Evolutionary conservation across 2,797 vertebrate species (phyloP), one percentile per base, ranked within the genome.

Genomic region (Myripristis jacobus): DNA sequence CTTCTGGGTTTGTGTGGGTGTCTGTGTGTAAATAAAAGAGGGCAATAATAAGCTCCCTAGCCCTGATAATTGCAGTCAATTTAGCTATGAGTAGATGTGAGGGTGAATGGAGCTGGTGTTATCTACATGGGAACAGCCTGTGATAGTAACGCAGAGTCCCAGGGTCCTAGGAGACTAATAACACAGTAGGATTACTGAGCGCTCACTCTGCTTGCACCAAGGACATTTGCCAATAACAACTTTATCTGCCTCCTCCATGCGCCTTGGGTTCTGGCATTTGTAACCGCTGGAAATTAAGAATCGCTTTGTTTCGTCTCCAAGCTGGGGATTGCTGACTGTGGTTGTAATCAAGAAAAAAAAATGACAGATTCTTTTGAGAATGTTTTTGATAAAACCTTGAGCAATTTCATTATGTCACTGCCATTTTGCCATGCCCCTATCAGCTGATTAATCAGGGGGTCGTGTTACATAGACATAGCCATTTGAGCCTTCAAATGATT

Each of bases 181-280:
- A 95, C 91, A 91, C 89, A 93, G 88, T 90, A 93, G 93, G 94
- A 96, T 96, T 95, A 95, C 92, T 81, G 92, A 90, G 90, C 88
- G 92, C 79, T 91, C 87, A 94, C 94, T 95, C 87, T 91, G 93
- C 94, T 89, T 61, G 86, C 90, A 91, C 92, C 92, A 92, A 95
- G 95, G 94, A 93, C 94, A 93, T 95, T 95, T 95, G 95, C 95
- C 96, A 97, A 94, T 92, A 96, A 94, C 91, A 96, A 95, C 94
- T 97, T 98, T 98, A 97, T 98, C 97, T 96, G 94, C 94, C 84
- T 92, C 91, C 67, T 95, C 91, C 96, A 97, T 92, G 94, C 80
- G 93, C 92, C 89, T 91, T 82, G 93, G 91, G 88, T 91, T 94
- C 94, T 94, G 95, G 92, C 92, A 91, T 94, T 94, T 94, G 91